phyloP scores from a whole-genome alignment of 2,888 invertebrate species.

The Stenodera caucasica region DNA sequence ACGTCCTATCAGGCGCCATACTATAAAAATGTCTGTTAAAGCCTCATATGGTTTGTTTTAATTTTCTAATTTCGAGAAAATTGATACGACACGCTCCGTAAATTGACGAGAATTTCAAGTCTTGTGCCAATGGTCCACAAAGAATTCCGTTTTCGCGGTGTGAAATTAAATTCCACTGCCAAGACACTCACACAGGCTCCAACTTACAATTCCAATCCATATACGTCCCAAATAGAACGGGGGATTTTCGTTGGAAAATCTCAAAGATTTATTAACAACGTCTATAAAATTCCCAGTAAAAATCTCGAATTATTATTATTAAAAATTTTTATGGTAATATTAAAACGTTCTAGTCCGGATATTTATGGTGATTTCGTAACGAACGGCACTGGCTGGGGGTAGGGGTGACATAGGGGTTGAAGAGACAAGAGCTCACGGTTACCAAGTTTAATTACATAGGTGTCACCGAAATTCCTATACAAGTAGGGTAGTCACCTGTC shows the following conservation, averaged over 20 bases:
- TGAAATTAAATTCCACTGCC: constrained; percentile 49
- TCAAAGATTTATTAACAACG: no score
- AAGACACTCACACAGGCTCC: constrained; percentile 35
- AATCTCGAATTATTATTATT: no score
- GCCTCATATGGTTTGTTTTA: no score
- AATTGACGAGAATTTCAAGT: constrained; percentile 23
- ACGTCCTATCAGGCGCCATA: no score
- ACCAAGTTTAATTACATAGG: constrained; percentile 44
- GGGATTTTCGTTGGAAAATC: not conserved
- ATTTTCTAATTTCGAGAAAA: no score
- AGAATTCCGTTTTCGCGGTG: constrained; percentile 44
- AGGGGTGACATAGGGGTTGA: constrained; percentile 23
- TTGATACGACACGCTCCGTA: constrained; percentile 8
- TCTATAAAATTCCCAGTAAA: no score
- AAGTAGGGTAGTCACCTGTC: constrained; percentile 38
- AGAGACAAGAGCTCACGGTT: constrained; percentile 36
- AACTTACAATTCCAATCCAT: constrained; percentile 9
- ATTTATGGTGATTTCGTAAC: not conserved
- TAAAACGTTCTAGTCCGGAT: no score
- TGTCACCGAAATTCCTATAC: constrained; percentile 45
- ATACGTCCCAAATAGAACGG: not conserved
- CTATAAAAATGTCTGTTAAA: no score
- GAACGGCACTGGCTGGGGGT: not conserved
- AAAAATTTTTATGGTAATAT: no score
- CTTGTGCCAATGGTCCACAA: constrained; percentile 26